Percentiles rank a stretch among this genome's conserved stretches.
phyloP scores from a whole-genome alignment of 2,797 vertebrate species.

The Merluccius polli region DNA sequence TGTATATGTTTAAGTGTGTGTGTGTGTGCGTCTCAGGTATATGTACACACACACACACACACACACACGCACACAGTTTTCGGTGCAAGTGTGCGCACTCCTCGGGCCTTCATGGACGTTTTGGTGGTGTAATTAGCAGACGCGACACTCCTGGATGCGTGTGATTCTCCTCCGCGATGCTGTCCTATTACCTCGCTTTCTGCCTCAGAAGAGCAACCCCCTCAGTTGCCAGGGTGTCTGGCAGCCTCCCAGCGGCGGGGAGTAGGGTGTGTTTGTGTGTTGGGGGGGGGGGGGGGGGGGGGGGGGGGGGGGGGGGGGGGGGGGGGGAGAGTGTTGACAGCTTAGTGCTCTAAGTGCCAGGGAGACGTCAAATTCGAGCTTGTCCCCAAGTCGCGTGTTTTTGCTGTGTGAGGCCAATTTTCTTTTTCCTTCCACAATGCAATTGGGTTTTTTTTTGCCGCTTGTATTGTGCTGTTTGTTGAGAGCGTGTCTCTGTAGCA shows the following conservation, averaged over 20 bases:
- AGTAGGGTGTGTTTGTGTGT: background rate
- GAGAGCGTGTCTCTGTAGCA: background rate
- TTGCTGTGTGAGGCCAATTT: background rate
- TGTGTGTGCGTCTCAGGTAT: background rate
- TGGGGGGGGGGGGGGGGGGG: constrained; percentile 6
- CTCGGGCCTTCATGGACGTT: constrained; percentile 35
- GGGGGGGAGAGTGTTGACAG: constrained; percentile 21
- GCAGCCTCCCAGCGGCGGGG: constrained; percentile 35
- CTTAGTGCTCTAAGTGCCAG: constrained; percentile 21
- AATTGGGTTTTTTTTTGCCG: no score
- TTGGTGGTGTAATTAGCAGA: constrained; percentile 67
- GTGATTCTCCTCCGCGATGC: constrained; percentile 20
- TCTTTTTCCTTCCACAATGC: background rate
- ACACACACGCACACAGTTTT: background rate
- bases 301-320: background rate
- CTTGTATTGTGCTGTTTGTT: background rate
- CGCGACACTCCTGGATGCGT: constrained; percentile 58
- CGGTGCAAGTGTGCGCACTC: constrained; percentile 16
- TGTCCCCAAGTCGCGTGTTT: constrained; percentile 13
- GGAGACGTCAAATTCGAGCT: constrained; percentile 13
- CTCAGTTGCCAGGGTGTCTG: constrained; percentile 33
- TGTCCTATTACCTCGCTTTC: constrained; percentile 42
- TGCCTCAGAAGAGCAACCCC: constrained; percentile 28
- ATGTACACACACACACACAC: no score
- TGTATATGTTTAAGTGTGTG: constrained; percentile 18